Base-by-base conservation (phyloP, 2,113 vertebrate species). In the Etheostoma spectabile region DNA sequence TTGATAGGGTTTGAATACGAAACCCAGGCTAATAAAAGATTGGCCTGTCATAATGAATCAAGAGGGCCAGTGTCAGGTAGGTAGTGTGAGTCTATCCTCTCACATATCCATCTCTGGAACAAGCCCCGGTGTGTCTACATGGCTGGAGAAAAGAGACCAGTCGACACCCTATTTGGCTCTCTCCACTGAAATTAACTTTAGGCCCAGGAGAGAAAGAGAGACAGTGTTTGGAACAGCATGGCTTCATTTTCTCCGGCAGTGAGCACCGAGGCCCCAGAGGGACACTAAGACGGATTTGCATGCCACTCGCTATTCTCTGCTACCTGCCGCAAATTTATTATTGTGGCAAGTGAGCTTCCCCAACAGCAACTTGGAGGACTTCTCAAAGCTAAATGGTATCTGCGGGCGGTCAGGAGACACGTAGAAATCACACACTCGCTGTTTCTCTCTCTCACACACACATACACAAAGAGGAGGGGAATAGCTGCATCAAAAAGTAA, bases 1-100 rank as follows among this genome's bases (percentile, higher is more conserved):
- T 84, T 89, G 91, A 93, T 94, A 89, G 91, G 93, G 88, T 95
- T 94, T 94, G 93, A 95, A 94, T 90, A 94, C 83, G 90, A 94
- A 92, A 86, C 84, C 88, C 88, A 86, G 92, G 93, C 94, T 95
- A 95, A 95, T 95, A 95, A 95, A 95, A 96, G 93, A 95, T 94
- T 94, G 94, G 82, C 87, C 94, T 94, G 94, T 95, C 95, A 94
- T 93, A 94, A 95, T 95, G 93, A 95, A 96, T 95, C 94, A 95
- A 86, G 86, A 86, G 91, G 83, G 61, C 84, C 91, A 78, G 89
- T 94, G 95, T 94, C 94, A 94, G 91, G 79, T 86, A 91, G 91
- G 83, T 79, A 93, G 91, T 94, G 93, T 91, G 93, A 94, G 93
- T 94, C 92, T 89, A 92, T 94, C 86, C 93, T 91, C 89, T 92